Percentiles rank a stretch among this genome's conserved stretches.
phyloP scores from a whole-genome alignment of 2,113 vertebrate species.

The Etheostoma cragini region DNA sequence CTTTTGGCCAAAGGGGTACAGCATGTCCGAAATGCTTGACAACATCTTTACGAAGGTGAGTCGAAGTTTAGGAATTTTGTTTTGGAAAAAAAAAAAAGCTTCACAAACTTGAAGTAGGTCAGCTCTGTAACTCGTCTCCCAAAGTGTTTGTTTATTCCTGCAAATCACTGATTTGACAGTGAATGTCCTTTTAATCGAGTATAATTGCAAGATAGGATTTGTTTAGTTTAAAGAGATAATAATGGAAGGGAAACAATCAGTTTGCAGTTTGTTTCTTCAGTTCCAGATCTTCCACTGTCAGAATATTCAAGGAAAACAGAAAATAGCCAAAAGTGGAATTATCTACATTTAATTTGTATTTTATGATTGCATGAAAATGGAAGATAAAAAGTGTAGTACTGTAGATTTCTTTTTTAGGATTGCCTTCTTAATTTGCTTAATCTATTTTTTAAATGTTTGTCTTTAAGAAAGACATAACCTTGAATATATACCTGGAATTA shows the following conservation, averaged over 20 bases:
- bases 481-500: neutral
- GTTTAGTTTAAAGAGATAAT: slow-evolving; percentile 16
- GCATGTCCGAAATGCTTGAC: slow-evolving; percentile 83
- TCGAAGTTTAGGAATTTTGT: slow-evolving; percentile 13
- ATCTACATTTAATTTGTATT: neutral
- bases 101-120: neutral
- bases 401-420: neutral
- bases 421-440: neutral
- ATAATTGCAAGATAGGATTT: neutral
- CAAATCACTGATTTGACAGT: slow-evolving; percentile 18
- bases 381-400: neutral
- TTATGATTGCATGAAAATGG: neutral
- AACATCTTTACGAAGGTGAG: slow-evolving; percentile 80
- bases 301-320: neutral
- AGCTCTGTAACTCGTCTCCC: neutral
- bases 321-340: neutral
- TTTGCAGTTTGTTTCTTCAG: slow-evolving; percentile 19
- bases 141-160: slow-evolving; percentile 2
- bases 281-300: neutral
- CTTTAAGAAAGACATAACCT: neutral
- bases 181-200: neutral
- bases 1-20: slow-evolving; percentile 64
- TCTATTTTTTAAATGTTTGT: neutral
- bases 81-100: neutral
- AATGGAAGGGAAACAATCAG: slow-evolving; percentile 6